Evolutionary conservation across 2,113 vertebrate species (phyloP).

Genomic region (Montifringilla adamsi): DNA sequence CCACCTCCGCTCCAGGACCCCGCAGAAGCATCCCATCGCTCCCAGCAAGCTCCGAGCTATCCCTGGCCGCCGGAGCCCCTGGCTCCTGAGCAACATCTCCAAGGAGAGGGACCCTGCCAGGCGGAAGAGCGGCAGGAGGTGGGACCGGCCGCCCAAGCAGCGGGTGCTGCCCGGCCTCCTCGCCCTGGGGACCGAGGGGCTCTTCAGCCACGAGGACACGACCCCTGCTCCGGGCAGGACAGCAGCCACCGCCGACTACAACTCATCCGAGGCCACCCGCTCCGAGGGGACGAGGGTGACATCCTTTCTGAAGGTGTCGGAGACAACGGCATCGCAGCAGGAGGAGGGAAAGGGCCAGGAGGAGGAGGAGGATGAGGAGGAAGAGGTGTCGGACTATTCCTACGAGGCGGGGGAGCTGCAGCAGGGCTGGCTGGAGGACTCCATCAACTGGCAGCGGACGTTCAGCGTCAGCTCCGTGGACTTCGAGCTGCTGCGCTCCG

Average conservation of each 20-base stretch:
- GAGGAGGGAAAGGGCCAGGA: conserved; percentile 57
- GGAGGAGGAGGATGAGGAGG: conserved; percentile 75
- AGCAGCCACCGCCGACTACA: not conserved
- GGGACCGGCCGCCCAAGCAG: not conserved
- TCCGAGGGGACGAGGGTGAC: conserved; percentile 64
- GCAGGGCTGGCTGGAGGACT: conserved; percentile 88
- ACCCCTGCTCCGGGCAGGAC: not conserved
- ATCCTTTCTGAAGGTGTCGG: conserved; percentile 83
- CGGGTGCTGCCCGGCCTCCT: conserved; percentile 3
- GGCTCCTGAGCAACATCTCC: conserved; percentile 63
- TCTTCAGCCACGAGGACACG: not conserved
- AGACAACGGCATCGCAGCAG: conserved; percentile 75
- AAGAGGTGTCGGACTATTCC: conserved; percentile 85
- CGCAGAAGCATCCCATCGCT: not conserved
- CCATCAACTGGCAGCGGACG: conserved; percentile 96
- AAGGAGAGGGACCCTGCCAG: not conserved
- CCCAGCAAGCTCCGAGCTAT: not conserved
- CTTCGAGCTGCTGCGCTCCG: conserved; percentile 93
- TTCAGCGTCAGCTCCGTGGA: conserved; percentile 94
- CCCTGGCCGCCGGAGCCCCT: conserved; percentile 15
- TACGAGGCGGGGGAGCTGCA: conserved; percentile 84
- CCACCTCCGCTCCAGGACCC: conserved; percentile 71
- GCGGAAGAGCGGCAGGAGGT: conserved; percentile 41
- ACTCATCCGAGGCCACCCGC: conserved; percentile 58
- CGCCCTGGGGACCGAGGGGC: not conserved